Percentiles rank a stretch among this genome's conserved stretches.
These are phyloP conservation scores for Ptiloglossa arizonensis DNA, from an alignment of 1,140 invertebrate species.

Conservation along the genomic window DNA sequence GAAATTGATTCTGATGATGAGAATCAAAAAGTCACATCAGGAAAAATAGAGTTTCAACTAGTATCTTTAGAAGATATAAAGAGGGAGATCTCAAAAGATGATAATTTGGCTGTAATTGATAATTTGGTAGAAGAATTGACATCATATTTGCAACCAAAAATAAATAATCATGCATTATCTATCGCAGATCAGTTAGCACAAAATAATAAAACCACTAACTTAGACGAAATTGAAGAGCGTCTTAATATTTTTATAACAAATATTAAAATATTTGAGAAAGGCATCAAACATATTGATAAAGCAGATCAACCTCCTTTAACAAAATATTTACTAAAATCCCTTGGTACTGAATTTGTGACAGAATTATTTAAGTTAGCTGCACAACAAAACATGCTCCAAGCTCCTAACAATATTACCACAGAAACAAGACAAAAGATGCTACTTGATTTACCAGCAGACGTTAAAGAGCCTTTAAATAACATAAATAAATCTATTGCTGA, in stretches of 20 bases:
- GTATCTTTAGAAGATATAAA: constrained; percentile 87
- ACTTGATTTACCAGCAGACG: constrained; percentile 85
- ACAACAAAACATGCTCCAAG: constrained; percentile 84
- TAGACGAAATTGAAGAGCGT: constrained; percentile 86
- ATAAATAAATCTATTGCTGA: constrained; percentile 85
- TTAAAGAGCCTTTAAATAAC: constrained; percentile 84
- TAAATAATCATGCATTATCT: constrained; percentile 82
- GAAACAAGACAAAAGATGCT: constrained; percentile 87
- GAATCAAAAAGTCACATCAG: constrained; percentile 50
- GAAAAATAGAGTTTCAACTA: constrained; percentile 84
- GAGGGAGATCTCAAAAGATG: constrained; percentile 84
- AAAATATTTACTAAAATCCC: constrained; percentile 92
- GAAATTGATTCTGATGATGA: constrained; percentile 86
- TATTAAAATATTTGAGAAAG: constrained; percentile 93
- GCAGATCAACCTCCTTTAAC: constrained; percentile 86
- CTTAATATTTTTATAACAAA: constrained; percentile 89
- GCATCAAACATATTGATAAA: constrained; percentile 86
- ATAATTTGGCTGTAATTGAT: constrained; percentile 86
- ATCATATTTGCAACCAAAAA: constrained; percentile 84
- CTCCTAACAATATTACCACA: constrained; percentile 82
- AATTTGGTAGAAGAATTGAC: constrained; percentile 84
- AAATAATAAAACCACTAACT: constrained; percentile 72
- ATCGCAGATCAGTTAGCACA: constrained; percentile 85
- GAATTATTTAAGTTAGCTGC: constrained; percentile 89
- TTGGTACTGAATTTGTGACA: constrained; percentile 92